Percentiles rank a stretch among this genome's conserved stretches.
Evolutionary conservation across 2,113 vertebrate species (phyloP).

Genomic region (Eurystomus gularis): DNA sequence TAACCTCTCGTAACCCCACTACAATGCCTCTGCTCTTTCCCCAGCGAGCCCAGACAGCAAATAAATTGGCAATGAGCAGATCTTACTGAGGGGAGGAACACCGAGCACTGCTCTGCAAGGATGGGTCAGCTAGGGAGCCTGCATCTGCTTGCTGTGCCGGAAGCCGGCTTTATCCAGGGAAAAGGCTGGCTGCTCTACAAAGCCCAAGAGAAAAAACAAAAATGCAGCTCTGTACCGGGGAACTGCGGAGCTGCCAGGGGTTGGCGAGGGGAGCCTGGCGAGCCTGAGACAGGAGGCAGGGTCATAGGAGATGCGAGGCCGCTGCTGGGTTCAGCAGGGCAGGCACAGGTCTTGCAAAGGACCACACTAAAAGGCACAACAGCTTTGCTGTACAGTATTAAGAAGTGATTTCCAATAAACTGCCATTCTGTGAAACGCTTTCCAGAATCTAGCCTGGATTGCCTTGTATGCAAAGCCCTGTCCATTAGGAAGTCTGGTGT

Average conservation of each 20-base stretch:
- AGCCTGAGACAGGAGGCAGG: background rate
- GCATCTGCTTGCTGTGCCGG: background rate
- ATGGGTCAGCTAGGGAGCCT: background rate
- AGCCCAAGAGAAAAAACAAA: background rate
- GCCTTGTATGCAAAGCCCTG: background rate
- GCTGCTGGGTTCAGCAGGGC: fast-evolving
- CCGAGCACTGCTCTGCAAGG: fast-evolving
- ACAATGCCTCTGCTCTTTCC: background rate
- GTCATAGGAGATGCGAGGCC: fast-evolving
- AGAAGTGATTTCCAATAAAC: background rate
- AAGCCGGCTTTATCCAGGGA: background rate
- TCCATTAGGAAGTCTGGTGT: background rate
- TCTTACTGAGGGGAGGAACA: background rate
- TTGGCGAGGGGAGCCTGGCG: background rate
- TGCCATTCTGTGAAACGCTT: background rate
- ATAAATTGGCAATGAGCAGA: background rate
- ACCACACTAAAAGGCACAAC: background rate
- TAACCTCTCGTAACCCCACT: background rate
- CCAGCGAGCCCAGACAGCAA: background rate
- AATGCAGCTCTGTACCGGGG: fast-evolving
- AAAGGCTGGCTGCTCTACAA: background rate
- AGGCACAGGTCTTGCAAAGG: background rate
- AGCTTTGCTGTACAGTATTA: background rate
- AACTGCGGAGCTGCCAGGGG: background rate
- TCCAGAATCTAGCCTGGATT: background rate